Evolutionary conservation across 2,113 vertebrate genomes (phyloP).

Genomic region (Cygnus atratus): DNA sequence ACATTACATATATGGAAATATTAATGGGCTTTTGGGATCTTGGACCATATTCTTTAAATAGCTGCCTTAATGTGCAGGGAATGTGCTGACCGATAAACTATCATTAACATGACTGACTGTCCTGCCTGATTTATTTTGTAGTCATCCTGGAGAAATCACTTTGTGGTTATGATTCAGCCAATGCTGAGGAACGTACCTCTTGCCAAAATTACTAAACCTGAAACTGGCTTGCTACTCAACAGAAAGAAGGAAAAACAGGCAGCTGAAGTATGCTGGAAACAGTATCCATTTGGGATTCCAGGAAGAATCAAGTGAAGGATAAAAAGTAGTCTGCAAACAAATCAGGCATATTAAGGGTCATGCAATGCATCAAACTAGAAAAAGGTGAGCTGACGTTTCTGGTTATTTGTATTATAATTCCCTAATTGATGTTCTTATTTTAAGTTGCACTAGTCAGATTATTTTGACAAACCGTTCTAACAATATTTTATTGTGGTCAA

Average conservation of each 20-base stretch:
- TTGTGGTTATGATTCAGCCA: conserved; percentile 22
- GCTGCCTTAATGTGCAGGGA: not conserved
- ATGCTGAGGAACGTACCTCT: not conserved
- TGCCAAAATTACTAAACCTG: not conserved
- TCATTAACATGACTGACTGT: not conserved
- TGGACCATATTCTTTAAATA: not conserved
- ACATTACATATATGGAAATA: not conserved
- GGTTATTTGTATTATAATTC: not conserved
- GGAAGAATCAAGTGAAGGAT: not conserved
- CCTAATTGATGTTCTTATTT: not conserved
- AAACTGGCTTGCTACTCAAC: not conserved
- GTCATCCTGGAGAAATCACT: conserved; percentile 20
- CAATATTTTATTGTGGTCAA: not conserved
- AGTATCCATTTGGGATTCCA: not conserved
- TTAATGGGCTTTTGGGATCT: not conserved
- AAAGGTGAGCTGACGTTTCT: not conserved
- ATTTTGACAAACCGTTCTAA: not conserved
- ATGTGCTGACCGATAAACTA: conserved; percentile 18
- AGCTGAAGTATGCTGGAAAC: not conserved
- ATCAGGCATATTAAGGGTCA: not conserved
- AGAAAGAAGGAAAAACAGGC: not conserved
- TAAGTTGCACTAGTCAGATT: not conserved
- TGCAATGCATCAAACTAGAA: not conserved
- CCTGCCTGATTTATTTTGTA: conserved; percentile 13
- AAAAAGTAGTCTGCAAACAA: not conserved